Conservation (phyloP, 1,140 invertebrate species). For the Orius insidiosus region DNA sequence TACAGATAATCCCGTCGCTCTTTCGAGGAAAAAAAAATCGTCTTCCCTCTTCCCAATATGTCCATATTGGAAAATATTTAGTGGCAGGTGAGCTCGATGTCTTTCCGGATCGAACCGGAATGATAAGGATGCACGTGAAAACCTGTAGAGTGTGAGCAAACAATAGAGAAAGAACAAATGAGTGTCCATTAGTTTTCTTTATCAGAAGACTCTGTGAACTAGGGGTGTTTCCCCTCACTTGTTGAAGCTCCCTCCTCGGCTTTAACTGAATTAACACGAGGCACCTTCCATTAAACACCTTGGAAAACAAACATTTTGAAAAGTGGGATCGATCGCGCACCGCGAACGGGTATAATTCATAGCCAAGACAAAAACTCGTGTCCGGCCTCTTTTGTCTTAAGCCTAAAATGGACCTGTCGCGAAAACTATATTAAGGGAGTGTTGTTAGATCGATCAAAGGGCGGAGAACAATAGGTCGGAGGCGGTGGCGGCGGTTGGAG, state of each 20-base stretch:
- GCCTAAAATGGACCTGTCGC: constrained; percentile 11
- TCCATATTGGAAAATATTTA: constrained; percentile 8
- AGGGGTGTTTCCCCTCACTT: constrained; percentile 1
- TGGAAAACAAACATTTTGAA: background rate
- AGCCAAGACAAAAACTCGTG: constrained; percentile 5
- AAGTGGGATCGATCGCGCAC: too few species aligned
- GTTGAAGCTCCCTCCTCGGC: constrained; percentile 3
- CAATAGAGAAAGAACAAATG: constrained; percentile 1
- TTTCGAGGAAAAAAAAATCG: background rate
- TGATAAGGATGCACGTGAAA: too few species aligned
- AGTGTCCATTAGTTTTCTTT: constrained; percentile 3
- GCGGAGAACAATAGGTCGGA: constrained; percentile 7
- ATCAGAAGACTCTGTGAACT: constrained; percentile 1
- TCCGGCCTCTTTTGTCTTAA: background rate
- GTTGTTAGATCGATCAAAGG: constrained; percentile 12
- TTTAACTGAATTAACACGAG: constrained; percentile 2
- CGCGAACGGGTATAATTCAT: constrained; percentile 3
- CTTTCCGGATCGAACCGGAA: background rate
- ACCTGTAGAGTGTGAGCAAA: too few species aligned
- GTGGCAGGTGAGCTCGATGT: constrained; percentile 2
- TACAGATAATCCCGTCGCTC: constrained; percentile 6
- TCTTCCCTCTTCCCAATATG: background rate
- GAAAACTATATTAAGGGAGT: constrained; percentile 12
- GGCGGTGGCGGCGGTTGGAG: background rate
- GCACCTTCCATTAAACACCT: constrained; percentile 2